A percentile compares a stretch with the other conserved stretches of the same genome.
phyloP scores from a whole-genome alignment of 2,888 invertebrate genomes.

The Liopterus haemorrhoidalis region DNA sequence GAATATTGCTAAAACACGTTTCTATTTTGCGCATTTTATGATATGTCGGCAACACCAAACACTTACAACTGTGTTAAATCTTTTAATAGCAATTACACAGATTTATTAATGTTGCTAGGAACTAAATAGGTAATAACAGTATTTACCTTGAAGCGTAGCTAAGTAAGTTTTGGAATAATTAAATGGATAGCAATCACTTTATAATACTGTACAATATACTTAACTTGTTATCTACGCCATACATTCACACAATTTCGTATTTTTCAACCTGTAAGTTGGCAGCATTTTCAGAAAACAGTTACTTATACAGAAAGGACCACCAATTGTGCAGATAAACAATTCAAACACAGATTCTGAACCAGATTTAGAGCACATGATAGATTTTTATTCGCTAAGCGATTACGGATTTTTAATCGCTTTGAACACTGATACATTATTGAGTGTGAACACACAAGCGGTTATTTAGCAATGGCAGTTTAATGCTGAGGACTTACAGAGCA shows the following conservation, averaged over 20 bases:
- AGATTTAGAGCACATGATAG: too few relatives aligned
- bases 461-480: too few relatives aligned
- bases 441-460: too few relatives aligned
- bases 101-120: slow-evolving; percentile 8
- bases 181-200: slow-evolving; percentile 18
- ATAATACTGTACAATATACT: slow-evolving; percentile 23
- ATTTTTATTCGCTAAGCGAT: too few relatives aligned
- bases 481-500: too few relatives aligned
- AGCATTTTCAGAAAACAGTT: not conserved
- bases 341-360: too few relatives aligned
- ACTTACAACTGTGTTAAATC: slow-evolving; percentile 26
- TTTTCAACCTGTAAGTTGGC: slow-evolving; percentile 11
- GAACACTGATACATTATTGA: too few relatives aligned
- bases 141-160: slow-evolving; percentile 17
- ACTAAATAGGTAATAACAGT: slow-evolving; percentile 6
- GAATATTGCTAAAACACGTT: slow-evolving; percentile 41
- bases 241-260: slow-evolving; percentile 16
- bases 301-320: not conserved
- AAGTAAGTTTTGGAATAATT: slow-evolving; percentile 11
- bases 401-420: too few relatives aligned
- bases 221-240: slow-evolving; percentile 12
- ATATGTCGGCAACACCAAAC: slow-evolving; percentile 45
- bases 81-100: slow-evolving; percentile 6
- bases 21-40: slow-evolving; percentile 37
- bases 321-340: not conserved